Conservation (phyloP, 37 sponge, comb jelly and placozoan genomes). For the Amphimedon queenslandica region DNA sequence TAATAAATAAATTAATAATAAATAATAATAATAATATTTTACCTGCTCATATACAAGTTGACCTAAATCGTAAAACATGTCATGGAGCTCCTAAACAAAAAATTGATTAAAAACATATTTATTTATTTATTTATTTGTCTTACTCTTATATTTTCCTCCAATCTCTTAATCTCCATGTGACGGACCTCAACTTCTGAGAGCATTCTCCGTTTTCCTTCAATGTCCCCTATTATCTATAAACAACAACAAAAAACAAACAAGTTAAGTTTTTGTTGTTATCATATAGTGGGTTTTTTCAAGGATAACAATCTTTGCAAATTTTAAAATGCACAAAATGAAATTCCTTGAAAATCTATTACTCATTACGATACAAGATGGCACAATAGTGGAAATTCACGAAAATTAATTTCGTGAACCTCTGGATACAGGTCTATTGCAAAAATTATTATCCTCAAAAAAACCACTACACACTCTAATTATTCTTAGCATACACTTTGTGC, state of each 20-base stretch:
- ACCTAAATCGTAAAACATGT: slow-evolving; percentile 89
- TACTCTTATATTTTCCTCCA: slow-evolving; percentile 73
- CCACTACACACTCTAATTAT: too few species aligned
- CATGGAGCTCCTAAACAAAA: slow-evolving; percentile 70
- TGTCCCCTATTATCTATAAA: slow-evolving; percentile 11
- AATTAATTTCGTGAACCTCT: too few species aligned
- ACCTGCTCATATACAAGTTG: slow-evolving; percentile 85
- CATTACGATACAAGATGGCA: too few species aligned
- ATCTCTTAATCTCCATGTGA: slow-evolving; percentile 61
- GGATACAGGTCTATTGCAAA: too few species aligned
- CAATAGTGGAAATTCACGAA: too few species aligned
- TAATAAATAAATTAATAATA: background rate
- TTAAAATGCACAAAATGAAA: background rate
- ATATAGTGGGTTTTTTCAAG: too few species aligned
- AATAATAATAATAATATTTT: background rate
- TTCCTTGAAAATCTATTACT: too few species aligned
- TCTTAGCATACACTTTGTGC: slow-evolving; percentile 59
- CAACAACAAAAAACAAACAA: too few species aligned
- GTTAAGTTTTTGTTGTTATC: too few species aligned
- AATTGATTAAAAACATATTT: background rate
- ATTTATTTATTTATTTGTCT: slow-evolving; percentile 3
- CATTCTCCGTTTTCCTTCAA: slow-evolving; percentile 47
- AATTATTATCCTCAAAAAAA: too few species aligned
- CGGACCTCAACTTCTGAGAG: slow-evolving; percentile 74
- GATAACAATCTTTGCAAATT: background rate